Conservation (phyloP, 2,888 invertebrate genomes). For the Laothoe populi region DNA sequence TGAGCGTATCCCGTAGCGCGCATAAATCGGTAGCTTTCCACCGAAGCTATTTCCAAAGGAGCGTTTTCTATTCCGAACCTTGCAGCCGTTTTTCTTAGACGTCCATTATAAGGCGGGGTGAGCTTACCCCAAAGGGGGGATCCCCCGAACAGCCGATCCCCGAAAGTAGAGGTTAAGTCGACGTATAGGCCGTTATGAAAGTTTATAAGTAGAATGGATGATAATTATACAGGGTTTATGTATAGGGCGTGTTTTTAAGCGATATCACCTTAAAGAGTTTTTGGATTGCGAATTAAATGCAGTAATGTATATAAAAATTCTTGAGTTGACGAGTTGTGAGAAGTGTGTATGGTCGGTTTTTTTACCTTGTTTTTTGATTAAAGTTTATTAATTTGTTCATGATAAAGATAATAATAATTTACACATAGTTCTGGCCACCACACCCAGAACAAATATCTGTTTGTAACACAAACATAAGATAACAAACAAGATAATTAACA, state of each 20-base stretch:
- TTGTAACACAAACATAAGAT: too few species aligned
- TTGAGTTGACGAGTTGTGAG: slow-evolving; percentile 9
- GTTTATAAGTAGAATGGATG: slow-evolving; percentile 85
- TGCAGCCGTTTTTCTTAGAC: slow-evolving; percentile 84
- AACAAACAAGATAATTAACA: too few species aligned
- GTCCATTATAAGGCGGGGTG: slow-evolving; percentile 78
- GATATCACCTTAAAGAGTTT: slow-evolving; percentile 73
- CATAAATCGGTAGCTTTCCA: slow-evolving; percentile 84
- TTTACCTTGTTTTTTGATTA: background rate
- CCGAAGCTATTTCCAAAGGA: slow-evolving; percentile 84
- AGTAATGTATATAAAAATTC: slow-evolving; percentile 33
- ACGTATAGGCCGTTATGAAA: slow-evolving; percentile 85
- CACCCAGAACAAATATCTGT: too few species aligned
- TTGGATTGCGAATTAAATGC: slow-evolving; percentile 57
- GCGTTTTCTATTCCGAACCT: slow-evolving; percentile 83
- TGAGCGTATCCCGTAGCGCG: slow-evolving; percentile 80
- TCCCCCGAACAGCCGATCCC: slow-evolving; percentile 47
- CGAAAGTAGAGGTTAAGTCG: slow-evolving; percentile 82
- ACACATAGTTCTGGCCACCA: too few species aligned
- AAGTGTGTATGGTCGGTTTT: background rate
- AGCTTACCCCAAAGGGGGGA: slow-evolving; percentile 50
- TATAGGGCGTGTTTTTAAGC: slow-evolving; percentile 76
- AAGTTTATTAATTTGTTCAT: too few species aligned
- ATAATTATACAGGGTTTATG: slow-evolving; percentile 82
- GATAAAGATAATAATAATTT: too few species aligned